A percentile compares a stretch with the other conserved stretches of the same genome.
Evolutionary conservation across 2,888 invertebrate genomes (phyloP).

Genomic region (Nymphalis polychloros): DNA sequence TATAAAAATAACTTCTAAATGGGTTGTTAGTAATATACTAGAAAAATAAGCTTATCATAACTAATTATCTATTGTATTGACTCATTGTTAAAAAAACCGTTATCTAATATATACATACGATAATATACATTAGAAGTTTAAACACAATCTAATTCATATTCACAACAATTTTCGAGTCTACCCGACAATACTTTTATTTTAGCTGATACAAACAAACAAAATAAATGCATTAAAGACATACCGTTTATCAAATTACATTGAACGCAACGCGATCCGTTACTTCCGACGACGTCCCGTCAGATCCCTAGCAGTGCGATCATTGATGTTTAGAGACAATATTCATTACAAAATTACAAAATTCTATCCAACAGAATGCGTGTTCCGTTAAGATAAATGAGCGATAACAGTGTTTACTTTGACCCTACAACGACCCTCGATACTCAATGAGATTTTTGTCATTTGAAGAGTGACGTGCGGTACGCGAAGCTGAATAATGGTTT

Average conservation of each 20-base stretch:
- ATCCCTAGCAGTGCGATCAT: constrained; percentile 30
- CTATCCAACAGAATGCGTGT: constrained; percentile 30
- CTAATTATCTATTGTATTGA: too few relatives aligned
- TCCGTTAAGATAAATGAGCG: constrained; percentile 62
- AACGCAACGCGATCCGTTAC: constrained; percentile 52
- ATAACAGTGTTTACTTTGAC: constrained; percentile 73
- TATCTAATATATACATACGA: not conserved
- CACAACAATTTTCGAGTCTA: not conserved
- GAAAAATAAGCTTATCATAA: too few relatives aligned
- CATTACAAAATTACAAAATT: constrained; percentile 36
- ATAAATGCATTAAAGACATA: constrained; percentile 15
- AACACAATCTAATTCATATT: not conserved
- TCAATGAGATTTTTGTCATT: constrained; percentile 61
- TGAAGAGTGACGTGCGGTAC: constrained; percentile 55
- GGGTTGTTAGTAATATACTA: too few relatives aligned
- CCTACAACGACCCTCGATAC: constrained; percentile 52
- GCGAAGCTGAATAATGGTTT: constrained; percentile 54
- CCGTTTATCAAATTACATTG: constrained; percentile 33
- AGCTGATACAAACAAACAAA: constrained; percentile 3
- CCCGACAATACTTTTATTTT: not conserved
- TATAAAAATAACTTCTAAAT: too few relatives aligned
- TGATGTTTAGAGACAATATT: constrained; percentile 27
- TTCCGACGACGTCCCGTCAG: constrained; percentile 54
- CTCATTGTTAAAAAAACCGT: not conserved
- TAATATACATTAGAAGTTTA: not conserved